Evolutionary conservation across 2,888 invertebrate genomes (phyloP), one percentile per base, ranked within the genome.

Genomic region (Pandemis heparana): DNA sequence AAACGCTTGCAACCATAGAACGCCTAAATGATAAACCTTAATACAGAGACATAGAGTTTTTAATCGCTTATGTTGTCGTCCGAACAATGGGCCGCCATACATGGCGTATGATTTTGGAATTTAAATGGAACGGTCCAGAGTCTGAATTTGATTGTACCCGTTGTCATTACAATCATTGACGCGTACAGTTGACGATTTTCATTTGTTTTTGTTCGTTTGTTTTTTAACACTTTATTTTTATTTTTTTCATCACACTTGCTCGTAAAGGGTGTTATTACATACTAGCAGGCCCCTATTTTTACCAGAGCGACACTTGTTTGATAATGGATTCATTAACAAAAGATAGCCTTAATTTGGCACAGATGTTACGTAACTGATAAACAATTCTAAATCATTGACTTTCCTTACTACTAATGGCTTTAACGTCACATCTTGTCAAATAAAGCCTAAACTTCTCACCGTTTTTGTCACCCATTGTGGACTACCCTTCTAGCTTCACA

Each of bases 171-270:
- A 41, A 70, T 63, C 70, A 70, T 53, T 41, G 41, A 16, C 43
- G 64, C 70, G 38, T 70, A 18, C 41, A 41, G 63, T 56, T 46
- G 70, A 5, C 38, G 63, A 70, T 56, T 70, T 70, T 70, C 41
- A 32, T 53, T 63, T 70, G 70, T 70, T 53, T 18, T 53, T n/a
- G n/a, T n/a, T n/a, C n/a, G n/a, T n/a, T n/a, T n/a, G n/a, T n/a
- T n/a, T n/a, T n/a, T n/a, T n/a, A n/a, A n/a, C n/a, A n/a, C n/a
- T n/a, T n/a, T n/a, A n/a, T n/a, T n/a, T n/a, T n/a, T n/a, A n/a
- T n/a, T n/a, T n/a, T 23, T 32, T 32, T 32, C 23, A 32, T 32
- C 23, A 4, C 23, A 32, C 23, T 32, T 32, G 2, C 23, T 32
- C 23, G 23, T 32, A 32, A 32, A 32, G 23, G 23, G 23, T 32